Base-by-base conservation (phyloP, 2,888 invertebrate species). In the Sussaba pulchella region DNA sequence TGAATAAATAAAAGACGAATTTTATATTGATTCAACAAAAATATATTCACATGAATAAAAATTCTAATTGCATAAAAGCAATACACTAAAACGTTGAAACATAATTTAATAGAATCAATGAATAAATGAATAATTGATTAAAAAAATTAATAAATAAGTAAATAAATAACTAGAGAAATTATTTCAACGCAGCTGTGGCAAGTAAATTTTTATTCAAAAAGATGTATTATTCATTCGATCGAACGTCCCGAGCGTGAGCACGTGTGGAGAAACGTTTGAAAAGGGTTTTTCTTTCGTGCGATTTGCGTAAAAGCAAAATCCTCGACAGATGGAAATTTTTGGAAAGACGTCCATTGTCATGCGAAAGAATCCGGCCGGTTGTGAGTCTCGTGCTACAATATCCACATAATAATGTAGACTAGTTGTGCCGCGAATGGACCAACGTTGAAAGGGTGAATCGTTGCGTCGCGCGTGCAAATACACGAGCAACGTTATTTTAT, bases 281-380 rank as follows among this genome's bases (percentile, higher is more conserved):
- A 72, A 64, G 67, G 57, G 50, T 59, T 14, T 73, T 82, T 73
- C 57, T 57, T 2, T 61, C 78, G 54, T 47, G 64, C 24, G 12
- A 17, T 82, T 85, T 85, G 71, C 86, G 85, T 73, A 83, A 86
- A 87, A 84, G 80, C 76, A 78, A 67, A 66, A 64, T 63, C 54
- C 12, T 26, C 45, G 75, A 78, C 85, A 87, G 87, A 87, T 87
- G 87, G 83, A 85, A 84, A 85, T 83, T 57, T 81, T 31, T 57
- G n/a, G n/a, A 45, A 57, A 64, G 17, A 43, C 14, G 59, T 75
- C 78, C 77, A 78, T 85, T 84, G 81, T 84, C 63, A 61, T 54
- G 52, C 73, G 45, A 31, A 76, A 75, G 31, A n/a, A n/a, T n/a
- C n/a, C 77, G 50, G 50, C 47, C 72, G 61, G 10, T 3, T 26